Conservation (phyloP, 2,888 invertebrate species). For the Rhamnusium bicolor region DNA sequence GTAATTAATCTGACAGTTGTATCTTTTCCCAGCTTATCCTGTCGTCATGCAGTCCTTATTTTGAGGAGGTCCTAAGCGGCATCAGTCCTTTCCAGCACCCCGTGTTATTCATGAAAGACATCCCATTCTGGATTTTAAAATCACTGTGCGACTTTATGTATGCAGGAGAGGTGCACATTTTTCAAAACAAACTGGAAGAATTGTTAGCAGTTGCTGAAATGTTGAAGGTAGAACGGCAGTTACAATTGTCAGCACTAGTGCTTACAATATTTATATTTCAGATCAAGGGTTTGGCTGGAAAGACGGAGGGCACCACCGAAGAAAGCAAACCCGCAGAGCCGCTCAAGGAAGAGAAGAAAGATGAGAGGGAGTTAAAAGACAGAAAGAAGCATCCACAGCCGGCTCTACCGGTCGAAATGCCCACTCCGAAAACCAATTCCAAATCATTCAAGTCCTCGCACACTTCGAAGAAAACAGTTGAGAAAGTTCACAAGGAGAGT, state of each 20-base stretch:
- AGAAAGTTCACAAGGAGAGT: slow-evolving; percentile 16
- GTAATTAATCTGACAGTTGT: slow-evolving; percentile 8
- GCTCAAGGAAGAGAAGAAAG: slow-evolving; percentile 47
- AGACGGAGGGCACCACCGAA: slow-evolving; percentile 42
- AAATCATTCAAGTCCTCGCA: slow-evolving; percentile 1
- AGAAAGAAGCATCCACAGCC: slow-evolving; percentile 36
- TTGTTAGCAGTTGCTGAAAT: slow-evolving; percentile 71
- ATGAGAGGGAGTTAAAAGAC: slow-evolving; percentile 43
- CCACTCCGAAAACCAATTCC: slow-evolving; percentile 34
- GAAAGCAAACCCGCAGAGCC: slow-evolving; percentile 37
- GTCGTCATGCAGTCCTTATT: slow-evolving; percentile 73
- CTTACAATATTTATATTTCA: slow-evolving; percentile 44
- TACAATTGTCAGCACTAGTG: neutral
- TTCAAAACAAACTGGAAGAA: slow-evolving; percentile 70
- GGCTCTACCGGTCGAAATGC: slow-evolving; percentile 45
- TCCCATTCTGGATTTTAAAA: slow-evolving; percentile 72
- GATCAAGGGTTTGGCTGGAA: slow-evolving; percentile 67
- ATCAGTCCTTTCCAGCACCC: slow-evolving; percentile 71
- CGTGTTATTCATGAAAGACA: slow-evolving; percentile 72
- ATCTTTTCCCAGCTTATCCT: slow-evolving; percentile 71
- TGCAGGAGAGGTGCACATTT: slow-evolving; percentile 72
- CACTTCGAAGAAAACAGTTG: neutral
- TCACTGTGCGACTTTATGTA: slow-evolving; percentile 74
- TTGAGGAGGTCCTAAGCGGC: slow-evolving; percentile 71
- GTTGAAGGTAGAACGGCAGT: slow-evolving; percentile 64